These are phyloP conservation scores for Xenus cinereus DNA, from an alignment of 2,113 vertebrate genomes.

Conservation along the genomic window DNA sequence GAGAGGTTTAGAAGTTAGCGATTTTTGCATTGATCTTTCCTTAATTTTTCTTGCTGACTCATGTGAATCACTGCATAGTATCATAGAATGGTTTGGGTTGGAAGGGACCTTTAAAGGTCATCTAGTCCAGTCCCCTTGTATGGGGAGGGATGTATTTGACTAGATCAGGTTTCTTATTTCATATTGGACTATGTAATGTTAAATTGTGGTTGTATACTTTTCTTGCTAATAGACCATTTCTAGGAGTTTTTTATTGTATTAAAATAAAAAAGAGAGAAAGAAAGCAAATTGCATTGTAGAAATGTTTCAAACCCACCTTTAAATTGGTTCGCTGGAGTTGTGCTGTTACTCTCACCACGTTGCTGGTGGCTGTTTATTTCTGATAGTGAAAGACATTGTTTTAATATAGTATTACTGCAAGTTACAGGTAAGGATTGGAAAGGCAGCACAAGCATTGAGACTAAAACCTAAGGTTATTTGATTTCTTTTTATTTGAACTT, in stretches of 20 bases:
- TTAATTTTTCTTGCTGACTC: neutral
- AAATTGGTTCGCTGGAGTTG: neutral
- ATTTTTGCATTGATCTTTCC: neutral
- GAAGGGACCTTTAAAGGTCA: neutral
- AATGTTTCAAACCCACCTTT: neutral
- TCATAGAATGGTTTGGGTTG: neutral
- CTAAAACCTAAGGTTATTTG: neutral
- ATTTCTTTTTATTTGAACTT: neutral
- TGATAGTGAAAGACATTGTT: neutral
- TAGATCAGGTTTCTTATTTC: neutral
- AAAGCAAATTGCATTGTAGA: neutral
- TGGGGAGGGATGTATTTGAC: neutral
- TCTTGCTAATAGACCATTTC: neutral
- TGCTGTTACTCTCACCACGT: neutral
- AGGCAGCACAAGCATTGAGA: neutral
- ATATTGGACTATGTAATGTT: neutral
- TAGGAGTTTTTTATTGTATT: fast-evolving
- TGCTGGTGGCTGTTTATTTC: neutral
- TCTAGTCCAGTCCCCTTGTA: neutral
- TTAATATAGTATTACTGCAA: neutral
- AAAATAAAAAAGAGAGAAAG: neutral
- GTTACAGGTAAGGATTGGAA: neutral
- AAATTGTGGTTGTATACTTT: neutral
- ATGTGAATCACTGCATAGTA: neutral
- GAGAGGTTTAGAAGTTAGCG: neutral